Conservation (phyloP, 2,888 invertebrate genomes). For the Agrypnus murinus region DNA sequence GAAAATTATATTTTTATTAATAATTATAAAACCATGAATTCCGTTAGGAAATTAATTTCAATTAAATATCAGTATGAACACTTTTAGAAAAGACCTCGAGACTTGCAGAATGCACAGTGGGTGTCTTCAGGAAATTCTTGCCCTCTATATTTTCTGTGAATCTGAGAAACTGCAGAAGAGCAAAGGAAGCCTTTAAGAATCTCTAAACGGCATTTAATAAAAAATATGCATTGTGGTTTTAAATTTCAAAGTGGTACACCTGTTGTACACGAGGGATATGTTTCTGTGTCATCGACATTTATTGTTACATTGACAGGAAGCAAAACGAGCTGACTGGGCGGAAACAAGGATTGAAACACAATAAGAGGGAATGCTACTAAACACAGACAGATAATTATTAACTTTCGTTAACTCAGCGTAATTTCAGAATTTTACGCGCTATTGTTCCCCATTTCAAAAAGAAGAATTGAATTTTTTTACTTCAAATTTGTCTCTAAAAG, state of each 20-base stretch:
- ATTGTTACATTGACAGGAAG: constrained; percentile 43
- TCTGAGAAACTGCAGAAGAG: too few species aligned
- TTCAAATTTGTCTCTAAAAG: constrained; percentile 1
- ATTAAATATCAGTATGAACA: too few species aligned
- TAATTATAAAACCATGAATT: too few species aligned
- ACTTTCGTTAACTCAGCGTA: constrained; percentile 42
- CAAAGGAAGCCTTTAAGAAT: constrained; percentile 7
- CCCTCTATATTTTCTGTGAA: too few species aligned
- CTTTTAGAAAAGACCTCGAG: too few species aligned
- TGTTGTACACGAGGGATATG: constrained; percentile 32
- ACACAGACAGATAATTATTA: constrained; percentile 45
- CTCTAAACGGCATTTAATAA: constrained; percentile 19
- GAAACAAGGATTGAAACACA: constrained; percentile 44
- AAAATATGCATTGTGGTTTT: neutral
- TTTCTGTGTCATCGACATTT: constrained; percentile 40
- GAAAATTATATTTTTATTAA: too few species aligned
- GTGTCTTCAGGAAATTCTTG: too few species aligned
- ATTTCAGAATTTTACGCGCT: constrained; percentile 32
- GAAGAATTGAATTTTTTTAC: constrained; percentile 2
- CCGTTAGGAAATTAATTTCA: too few species aligned
- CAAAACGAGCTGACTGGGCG: constrained; percentile 42
- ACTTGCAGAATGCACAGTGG: too few species aligned
- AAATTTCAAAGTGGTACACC: constrained; percentile 25
- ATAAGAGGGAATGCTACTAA: constrained; percentile 38
- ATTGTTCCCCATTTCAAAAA: constrained; percentile 28